These are phyloP conservation scores for Hyles vespertilio DNA, from an alignment of 1,140 invertebrate genomes.

Conservation along the genomic window DNA sequence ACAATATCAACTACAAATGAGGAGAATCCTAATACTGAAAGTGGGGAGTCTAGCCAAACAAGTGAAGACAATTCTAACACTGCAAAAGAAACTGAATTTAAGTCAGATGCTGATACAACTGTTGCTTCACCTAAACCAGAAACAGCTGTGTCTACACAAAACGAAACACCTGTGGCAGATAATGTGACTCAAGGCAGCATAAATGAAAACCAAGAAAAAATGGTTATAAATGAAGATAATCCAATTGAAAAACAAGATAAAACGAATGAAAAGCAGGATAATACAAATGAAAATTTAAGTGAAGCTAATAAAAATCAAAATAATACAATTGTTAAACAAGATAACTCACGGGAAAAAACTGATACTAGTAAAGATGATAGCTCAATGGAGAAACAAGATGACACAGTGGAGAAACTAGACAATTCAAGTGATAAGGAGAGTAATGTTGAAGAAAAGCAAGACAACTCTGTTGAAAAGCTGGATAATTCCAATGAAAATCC, in stretches of 20 bases:
- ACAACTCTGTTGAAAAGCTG: background rate
- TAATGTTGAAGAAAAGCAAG: background rate
- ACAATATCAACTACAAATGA: slow-evolving; percentile 53
- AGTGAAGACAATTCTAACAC: slow-evolving; percentile 8
- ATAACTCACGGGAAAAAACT: too few relatives aligned
- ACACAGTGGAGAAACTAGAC: background rate
- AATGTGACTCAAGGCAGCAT: slow-evolving; percentile 4
- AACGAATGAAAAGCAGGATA: slow-evolving; percentile 13
- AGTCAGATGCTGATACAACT: slow-evolving; percentile 58
- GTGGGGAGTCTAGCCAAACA: slow-evolving; percentile 1
- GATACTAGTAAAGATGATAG: too few relatives aligned
- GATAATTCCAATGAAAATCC: background rate
- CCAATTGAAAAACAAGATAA: background rate
- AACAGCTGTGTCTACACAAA: slow-evolving; percentile 15
- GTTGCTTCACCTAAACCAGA: slow-evolving; percentile 48
- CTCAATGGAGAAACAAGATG: background rate
- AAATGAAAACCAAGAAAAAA: slow-evolving; percentile 3
- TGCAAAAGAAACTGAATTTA: slow-evolving; percentile 23
- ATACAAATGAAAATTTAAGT: slow-evolving; percentile 9
- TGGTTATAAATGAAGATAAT: slow-evolving; percentile 1
- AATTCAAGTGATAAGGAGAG: background rate
- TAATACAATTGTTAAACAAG: too few relatives aligned
- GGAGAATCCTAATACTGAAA: slow-evolving; percentile 33
- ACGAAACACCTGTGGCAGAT: background rate
- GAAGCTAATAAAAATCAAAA: slow-evolving; percentile 6